These are phyloP conservation scores for Andrena cerasifolii DNA, from an alignment of 1,140 invertebrate genomes.

Conservation along the genomic window DNA sequence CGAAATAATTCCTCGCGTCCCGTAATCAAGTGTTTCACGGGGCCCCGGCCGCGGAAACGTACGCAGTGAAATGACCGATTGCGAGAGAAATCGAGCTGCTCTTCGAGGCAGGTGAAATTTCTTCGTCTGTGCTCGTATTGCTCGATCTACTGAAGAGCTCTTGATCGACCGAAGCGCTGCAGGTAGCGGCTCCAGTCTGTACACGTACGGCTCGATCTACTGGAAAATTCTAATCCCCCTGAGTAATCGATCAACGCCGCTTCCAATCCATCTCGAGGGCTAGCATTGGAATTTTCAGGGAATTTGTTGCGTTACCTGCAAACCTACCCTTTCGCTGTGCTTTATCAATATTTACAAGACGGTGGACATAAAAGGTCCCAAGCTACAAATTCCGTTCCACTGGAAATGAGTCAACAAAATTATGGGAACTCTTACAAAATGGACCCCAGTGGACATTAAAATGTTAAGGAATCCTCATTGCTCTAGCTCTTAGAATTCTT, in stretches of 20 bases:
- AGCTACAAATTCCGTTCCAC: no score
- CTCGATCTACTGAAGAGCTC: conserved; percentile 3
- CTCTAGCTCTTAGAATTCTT: no score
- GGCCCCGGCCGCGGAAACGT: background rate
- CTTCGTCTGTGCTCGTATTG: conserved; percentile 1
- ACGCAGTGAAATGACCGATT: background rate
- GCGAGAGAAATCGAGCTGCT: background rate
- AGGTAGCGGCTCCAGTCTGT: background rate
- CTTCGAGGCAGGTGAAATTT: background rate
- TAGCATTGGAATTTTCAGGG: no score
- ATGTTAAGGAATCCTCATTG: no score
- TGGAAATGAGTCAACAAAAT: no score
- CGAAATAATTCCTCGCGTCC: no score
- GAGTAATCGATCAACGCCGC: background rate
- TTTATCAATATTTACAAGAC: no score
- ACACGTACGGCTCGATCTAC: conserved; percentile 8
- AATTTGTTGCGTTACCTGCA: no score
- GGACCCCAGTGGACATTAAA: no score
- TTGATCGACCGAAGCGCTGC: background rate
- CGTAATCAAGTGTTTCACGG: background rate
- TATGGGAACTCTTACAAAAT: no score
- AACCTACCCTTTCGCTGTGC: no score
- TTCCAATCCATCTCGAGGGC: background rate
- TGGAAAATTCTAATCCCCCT: conserved; percentile 16
- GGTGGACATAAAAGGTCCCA: no score